Base-by-base conservation (phyloP, 2,113 vertebrate genomes). In the Salvelinus sp. region DNA sequence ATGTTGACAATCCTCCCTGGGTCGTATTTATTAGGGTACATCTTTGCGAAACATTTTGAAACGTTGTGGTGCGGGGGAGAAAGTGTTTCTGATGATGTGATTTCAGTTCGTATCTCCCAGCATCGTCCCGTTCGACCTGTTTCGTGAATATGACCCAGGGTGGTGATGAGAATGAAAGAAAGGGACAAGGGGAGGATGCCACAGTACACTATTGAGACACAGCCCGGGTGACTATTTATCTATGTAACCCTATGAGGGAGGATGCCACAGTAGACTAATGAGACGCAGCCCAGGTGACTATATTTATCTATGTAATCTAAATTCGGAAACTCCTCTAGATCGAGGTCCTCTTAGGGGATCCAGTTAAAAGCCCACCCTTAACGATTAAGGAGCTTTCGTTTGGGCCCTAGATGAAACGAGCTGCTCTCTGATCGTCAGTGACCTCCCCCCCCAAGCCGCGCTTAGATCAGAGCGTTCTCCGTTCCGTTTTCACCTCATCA, bases 301-400 rank as follows among this genome's bases (percentile, higher is more conserved):
- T 16, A 54, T 54, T 54, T 18, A 50, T 50, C 48, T 16, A 50
- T 50, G 48, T 50, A 50, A 54, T 14, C 50, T 18, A 54, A 5
- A 1, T 5, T 54, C 0, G 4, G 48, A 54, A 54, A 54, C 48
- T 54, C 16, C 48, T 54, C 48, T 18, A 22, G 58, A 22, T 6
- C 2, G n/a, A 62, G 58, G 1, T 16, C 58, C 58, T 16, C 38
- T 44, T 44, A 12, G 9, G 38, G 9, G 38, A 44, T 44, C 9
- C 38, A 44, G 38, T 44, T 44, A 10, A 44, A 44, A 44, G 6
- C 6, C 6, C n/a, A n/a, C 58, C 18, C 58, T 44, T 44, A 44
- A 44, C 54, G 18, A 22, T 30, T 69, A 87, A 90, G 85, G 83
- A 85, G 86, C 80, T 85, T 90, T 89, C 84, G 87, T 89, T 91